These are phyloP conservation scores for Nymphalis io DNA, from an alignment of 1,140 invertebrate species.

Conservation along the genomic window DNA sequence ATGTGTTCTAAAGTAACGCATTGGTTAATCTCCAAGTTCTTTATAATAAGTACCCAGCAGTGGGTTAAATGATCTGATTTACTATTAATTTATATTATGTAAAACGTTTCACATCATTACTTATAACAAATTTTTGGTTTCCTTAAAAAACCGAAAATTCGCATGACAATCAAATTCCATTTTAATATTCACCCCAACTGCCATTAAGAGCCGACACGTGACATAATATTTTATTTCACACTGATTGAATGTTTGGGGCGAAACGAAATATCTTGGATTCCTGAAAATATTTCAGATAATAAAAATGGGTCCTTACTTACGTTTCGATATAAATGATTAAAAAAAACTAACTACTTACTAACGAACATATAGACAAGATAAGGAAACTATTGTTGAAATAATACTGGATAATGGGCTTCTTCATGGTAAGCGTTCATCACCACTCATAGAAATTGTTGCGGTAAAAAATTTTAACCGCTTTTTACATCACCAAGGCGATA, in stretches of 20 bases:
- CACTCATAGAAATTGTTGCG: too few relatives aligned
- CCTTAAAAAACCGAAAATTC: conserved; percentile 2
- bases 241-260: conserved; percentile 60
- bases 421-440: too few relatives aligned
- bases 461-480: too few relatives aligned
- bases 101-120: not conserved
- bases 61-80: too few relatives aligned
- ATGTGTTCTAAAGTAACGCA: too few relatives aligned
- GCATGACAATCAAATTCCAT: conserved; percentile 28
- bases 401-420: too few relatives aligned
- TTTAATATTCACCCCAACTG: conserved; percentile 66
- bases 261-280: conserved; percentile 59
- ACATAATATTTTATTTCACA: conserved; percentile 49
- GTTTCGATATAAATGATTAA: conserved; percentile 38
- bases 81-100: too few relatives aligned
- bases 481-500: too few relatives aligned
- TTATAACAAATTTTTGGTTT: not conserved
- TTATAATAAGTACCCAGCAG: too few relatives aligned
- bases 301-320: conserved; percentile 67
- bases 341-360: not conserved
- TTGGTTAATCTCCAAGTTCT: too few relatives aligned
- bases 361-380: too few relatives aligned
- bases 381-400: too few relatives aligned
- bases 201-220: conserved; percentile 55
- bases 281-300: conserved; percentile 66